These are phyloP conservation scores for Drosophila asahinai DNA, from an alignment of 1,140 invertebrate species.

Conservation along the genomic window DNA sequence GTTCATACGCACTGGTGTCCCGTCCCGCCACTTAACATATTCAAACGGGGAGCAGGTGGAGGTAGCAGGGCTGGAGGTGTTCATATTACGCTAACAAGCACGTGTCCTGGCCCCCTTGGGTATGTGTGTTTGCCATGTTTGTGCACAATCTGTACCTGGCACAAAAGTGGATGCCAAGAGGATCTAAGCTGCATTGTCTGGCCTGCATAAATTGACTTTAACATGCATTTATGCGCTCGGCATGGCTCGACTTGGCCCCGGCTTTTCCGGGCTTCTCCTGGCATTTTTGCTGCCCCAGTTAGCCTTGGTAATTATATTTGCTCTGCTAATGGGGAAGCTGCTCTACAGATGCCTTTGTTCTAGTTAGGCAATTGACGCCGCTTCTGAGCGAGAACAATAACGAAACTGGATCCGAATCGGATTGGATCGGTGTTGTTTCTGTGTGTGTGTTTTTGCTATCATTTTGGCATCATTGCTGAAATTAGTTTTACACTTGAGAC, in stretches of 20 bases:
- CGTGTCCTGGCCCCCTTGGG: slow-evolving; percentile 31
- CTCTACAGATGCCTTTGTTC: slow-evolving; percentile 56
- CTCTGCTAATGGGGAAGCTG: slow-evolving; percentile 58
- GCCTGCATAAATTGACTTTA: slow-evolving; percentile 53
- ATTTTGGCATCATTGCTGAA: slow-evolving; percentile 61
- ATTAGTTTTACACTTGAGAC: slow-evolving; percentile 70
- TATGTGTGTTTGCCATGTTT: slow-evolving; percentile 22
- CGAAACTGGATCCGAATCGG: slow-evolving; percentile 48
- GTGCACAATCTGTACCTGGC: slow-evolving; percentile 46
- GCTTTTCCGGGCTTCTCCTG: slow-evolving; percentile 20
- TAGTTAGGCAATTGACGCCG: slow-evolving; percentile 61
- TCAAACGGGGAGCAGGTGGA: slow-evolving; percentile 23
- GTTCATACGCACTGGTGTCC: slow-evolving; percentile 61
- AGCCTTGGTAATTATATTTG: slow-evolving; percentile 73
- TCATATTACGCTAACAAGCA: slow-evolving; percentile 52
- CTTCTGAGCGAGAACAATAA: slow-evolving; percentile 36
- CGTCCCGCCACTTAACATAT: slow-evolving; percentile 66
- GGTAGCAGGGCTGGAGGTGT: slow-evolving; percentile 13
- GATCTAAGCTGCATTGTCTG: slow-evolving; percentile 59
- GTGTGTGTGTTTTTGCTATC: slow-evolving; percentile 40
- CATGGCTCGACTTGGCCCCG: slow-evolving; percentile 1
- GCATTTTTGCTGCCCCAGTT: slow-evolving; percentile 66
- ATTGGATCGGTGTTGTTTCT: neutral
- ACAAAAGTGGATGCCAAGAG: slow-evolving; percentile 60
- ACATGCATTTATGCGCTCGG: slow-evolving; percentile 55